phyloP scores from a whole-genome alignment of 2,113 vertebrate species.

The Pseudolaguvia tuberculata region DNA sequence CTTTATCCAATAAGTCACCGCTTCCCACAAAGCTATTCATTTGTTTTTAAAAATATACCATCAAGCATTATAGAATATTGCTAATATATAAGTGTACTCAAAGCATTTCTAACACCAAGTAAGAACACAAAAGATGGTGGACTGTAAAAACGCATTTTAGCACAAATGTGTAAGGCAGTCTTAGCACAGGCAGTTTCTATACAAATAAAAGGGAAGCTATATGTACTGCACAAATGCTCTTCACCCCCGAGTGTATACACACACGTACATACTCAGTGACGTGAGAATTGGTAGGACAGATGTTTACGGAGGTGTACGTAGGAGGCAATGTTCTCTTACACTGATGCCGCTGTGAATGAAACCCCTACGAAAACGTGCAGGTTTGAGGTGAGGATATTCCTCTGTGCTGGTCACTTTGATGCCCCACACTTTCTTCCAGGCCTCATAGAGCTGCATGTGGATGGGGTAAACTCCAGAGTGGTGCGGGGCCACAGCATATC shows the following conservation, averaged over 20 bases:
- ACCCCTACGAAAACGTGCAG: slow-evolving; percentile 77
- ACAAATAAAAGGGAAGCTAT: background rate
- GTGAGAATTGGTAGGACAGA: background rate
- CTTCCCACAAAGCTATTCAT: background rate
- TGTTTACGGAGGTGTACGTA: background rate
- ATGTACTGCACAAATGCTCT: background rate
- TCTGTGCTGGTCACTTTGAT: slow-evolving; percentile 83
- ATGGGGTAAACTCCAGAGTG: slow-evolving; percentile 57
- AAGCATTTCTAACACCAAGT: background rate
- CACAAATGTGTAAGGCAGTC: background rate
- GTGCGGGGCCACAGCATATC: slow-evolving; percentile 39
- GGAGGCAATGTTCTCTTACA: slow-evolving; percentile 51
- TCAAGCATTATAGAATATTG: background rate
- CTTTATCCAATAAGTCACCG: no score
- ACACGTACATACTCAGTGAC: background rate
- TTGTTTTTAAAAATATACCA: background rate
- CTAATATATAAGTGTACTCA: no score
- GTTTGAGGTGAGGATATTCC: slow-evolving; percentile 84
- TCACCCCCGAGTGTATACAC: background rate
- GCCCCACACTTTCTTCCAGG: slow-evolving; percentile 82
- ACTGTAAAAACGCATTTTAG: background rate
- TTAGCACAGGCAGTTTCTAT: background rate
- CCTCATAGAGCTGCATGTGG: slow-evolving; percentile 78
- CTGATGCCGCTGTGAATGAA: slow-evolving; percentile 81
- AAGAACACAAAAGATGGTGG: background rate